phyloP scores from a whole-genome alignment of 2,797 vertebrate genomes.

The Glossophaga mutica region DNA sequence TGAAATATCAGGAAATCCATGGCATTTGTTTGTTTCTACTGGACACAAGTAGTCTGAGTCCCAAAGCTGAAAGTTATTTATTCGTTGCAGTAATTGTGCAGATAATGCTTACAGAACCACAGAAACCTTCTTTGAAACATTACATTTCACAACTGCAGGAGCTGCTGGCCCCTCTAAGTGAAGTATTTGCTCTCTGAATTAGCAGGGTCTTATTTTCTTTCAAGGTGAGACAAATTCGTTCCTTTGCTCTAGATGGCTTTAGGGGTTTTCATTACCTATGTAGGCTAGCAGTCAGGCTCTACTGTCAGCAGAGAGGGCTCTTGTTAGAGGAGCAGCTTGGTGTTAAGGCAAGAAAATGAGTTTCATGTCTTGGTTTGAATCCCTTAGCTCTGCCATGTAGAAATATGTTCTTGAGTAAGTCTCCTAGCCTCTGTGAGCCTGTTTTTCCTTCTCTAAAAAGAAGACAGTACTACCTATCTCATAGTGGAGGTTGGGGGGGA shows the following conservation, averaged over 20 bases:
- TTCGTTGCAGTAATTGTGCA: neutral
- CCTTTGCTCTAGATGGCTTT: conserved; percentile 5
- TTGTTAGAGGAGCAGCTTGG: neutral
- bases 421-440: neutral
- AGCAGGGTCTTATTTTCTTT: conserved; percentile 21
- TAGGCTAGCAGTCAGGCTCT: neutral
- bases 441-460: neutral
- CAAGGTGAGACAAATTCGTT: neutral
- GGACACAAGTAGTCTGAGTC: neutral
- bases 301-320: neutral
- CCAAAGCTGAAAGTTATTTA: neutral
- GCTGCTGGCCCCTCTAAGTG: neutral
- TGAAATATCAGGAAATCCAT: neutral
- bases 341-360: conserved; percentile 10
- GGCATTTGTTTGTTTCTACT: neutral
- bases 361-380: conserved; percentile 31
- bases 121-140: neutral
- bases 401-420: neutral
- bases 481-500: neutral
- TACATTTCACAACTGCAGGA: neutral
- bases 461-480: neutral
- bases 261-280: neutral
- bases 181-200: neutral
- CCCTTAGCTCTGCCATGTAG: neutral
- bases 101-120: neutral